These are phyloP conservation scores for Periophthalmodon schlosseri DNA, from an alignment of 2,113 vertebrate genomes.

Conservation along the genomic window DNA sequence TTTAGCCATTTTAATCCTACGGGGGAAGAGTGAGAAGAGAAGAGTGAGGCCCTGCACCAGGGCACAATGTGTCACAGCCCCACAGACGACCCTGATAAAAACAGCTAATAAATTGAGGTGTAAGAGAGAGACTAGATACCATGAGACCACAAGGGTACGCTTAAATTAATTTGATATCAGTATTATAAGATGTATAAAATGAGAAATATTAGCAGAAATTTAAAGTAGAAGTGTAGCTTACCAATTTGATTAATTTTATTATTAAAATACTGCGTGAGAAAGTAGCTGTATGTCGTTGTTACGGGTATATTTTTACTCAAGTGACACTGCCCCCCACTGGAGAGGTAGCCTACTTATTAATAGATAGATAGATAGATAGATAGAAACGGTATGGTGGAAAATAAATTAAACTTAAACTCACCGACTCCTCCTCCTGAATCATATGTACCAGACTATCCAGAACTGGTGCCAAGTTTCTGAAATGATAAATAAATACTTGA, in stretches of 20 bases:
- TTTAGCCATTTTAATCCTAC: constrained; percentile 22
- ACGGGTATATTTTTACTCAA: not conserved
- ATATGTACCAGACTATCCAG: constrained; percentile 97
- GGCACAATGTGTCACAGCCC: constrained; percentile 29
- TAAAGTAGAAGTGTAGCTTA: no score
- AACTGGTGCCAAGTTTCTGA: constrained; percentile 92
- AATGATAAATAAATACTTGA: not conserved
- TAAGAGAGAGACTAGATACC: not conserved
- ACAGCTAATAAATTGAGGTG: constrained; percentile 15
- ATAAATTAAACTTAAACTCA: constrained; percentile 75
- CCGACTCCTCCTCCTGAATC: constrained; percentile 98
- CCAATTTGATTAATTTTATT: not conserved
- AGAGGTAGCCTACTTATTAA: not conserved
- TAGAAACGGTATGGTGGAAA: not conserved
- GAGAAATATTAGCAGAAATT: not conserved
- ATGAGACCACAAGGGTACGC: not conserved
- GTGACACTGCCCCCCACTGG: not conserved
- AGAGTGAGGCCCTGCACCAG: constrained; percentile 19
- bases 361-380: not conserved
- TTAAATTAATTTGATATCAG: not conserved
- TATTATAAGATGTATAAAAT: not conserved
- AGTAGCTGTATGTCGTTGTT: not conserved
- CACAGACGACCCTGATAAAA: constrained; percentile 29
- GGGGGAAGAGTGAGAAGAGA: constrained; percentile 31
- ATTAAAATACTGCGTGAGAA: not conserved